Evolutionary conservation across 2,888 invertebrate genomes (phyloP).

Genomic region (Idaea straminata): DNA sequence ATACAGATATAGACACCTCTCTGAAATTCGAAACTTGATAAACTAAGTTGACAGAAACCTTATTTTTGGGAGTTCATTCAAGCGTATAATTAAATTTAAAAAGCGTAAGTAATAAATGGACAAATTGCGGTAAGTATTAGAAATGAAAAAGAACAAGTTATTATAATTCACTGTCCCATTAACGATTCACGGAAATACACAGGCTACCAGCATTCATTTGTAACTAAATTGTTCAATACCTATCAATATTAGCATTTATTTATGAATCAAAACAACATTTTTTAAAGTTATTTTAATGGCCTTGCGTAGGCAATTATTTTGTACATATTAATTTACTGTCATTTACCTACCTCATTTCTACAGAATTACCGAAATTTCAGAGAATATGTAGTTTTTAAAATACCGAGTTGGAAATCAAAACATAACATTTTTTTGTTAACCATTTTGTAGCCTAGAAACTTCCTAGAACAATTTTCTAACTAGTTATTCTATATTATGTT

Average conservation of each 20-base stretch:
- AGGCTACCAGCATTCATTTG: not conserved
- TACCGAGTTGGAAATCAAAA: too few relatives aligned
- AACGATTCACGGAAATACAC: not conserved
- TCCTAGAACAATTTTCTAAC: too few relatives aligned
- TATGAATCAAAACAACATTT: not conserved
- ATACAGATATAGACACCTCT: constrained; percentile 15
- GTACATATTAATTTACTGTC: too few relatives aligned
- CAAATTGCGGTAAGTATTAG: not conserved
- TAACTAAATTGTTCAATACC: not conserved
- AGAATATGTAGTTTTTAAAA: too few relatives aligned
- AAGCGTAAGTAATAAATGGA: not conserved
- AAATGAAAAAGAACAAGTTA: not conserved
- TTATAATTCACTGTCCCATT: not conserved
- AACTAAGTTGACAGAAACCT: not conserved
- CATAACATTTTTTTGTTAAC: too few relatives aligned
- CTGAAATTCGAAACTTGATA: constrained; percentile 17
- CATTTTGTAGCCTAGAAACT: too few relatives aligned
- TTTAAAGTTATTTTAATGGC: not conserved
- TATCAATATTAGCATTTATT: not conserved
- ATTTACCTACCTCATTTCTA: too few relatives aligned
- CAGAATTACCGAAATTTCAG: too few relatives aligned
- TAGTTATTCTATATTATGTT: too few relatives aligned
- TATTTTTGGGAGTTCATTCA: not conserved
- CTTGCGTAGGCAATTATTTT: too few relatives aligned
- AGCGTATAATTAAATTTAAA: not conserved